Base-by-base conservation (phyloP, 1,140 invertebrate genomes). In the Cotesia typhae region DNA sequence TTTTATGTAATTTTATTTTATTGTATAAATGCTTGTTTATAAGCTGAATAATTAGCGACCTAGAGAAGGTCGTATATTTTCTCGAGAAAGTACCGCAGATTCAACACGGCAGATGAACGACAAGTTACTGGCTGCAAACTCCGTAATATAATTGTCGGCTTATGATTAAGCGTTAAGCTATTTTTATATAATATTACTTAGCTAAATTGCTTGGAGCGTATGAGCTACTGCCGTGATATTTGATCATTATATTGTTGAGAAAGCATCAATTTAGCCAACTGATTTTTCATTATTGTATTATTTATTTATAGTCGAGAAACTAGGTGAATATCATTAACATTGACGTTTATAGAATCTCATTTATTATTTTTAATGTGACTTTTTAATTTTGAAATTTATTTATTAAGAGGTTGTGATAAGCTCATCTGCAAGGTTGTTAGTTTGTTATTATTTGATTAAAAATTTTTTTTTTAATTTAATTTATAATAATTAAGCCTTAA, bases 231-330 rank as follows among this genome's bases (percentile, higher is more conserved):
- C 41, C 59, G 59, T 41, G 36, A 64, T 64, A 35, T 17, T 64
- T 37, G 14, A 64, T 64, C 61, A 64, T 38, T 47, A 47, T 47
- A 64, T 64, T 64, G 61, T 64, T 64, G 61, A n/a, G 37, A 64
- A 47, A 64, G 61, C 59, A 60, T 10, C 59, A 47, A 47, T 47
- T 47, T 47, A 47, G 10, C 12, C 2, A 35, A 20, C 59, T n/a
- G 38, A 35, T 37, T 64, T 64, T 41, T n/a, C 4, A 64, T n/a
- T 60, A 9, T 20, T 60, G 7, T 9, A n/a, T 64, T 14, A n/a
- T 64, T 28, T 64, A 37, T 55, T 55, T 55, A 55, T n/a, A 17
- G 53, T n/a, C 17, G 53, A 55, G 53, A 55, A 55, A 55, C 17
- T 55, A 55, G 53, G 53, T 55, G 53, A 55, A 55, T 55, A 55